A percentile compares a stretch with the other conserved stretches of the same genome.
phyloP scores from a whole-genome alignment of 2,113 vertebrate genomes.

The Columba janthina region DNA sequence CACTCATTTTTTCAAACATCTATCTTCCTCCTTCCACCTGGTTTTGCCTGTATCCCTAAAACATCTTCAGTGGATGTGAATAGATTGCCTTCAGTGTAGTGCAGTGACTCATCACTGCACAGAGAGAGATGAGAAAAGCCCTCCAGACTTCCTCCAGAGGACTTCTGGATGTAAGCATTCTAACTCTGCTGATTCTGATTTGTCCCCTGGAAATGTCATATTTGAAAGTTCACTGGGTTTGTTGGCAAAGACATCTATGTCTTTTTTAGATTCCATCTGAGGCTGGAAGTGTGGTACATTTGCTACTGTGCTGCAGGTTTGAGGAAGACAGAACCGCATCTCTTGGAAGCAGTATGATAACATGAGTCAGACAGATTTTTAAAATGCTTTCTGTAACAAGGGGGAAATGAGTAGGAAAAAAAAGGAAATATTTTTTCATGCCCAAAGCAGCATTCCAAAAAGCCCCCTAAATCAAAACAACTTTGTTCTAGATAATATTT shows the following conservation, averaged over 20 bases:
- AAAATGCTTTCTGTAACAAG: neutral
- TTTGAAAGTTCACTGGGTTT: slow-evolving; percentile 46
- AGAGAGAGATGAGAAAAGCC: neutral
- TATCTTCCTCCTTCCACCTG: neutral
- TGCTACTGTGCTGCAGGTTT: neutral
- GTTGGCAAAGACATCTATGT: neutral
- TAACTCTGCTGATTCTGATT: neutral
- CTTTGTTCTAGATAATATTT: neutral
- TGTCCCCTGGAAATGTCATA: slow-evolving; percentile 32
- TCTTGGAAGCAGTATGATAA: neutral
- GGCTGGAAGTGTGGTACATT: neutral
- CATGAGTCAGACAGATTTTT: neutral
- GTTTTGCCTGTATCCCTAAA: neutral
- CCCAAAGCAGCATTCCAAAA: neutral
- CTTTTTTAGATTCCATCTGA: neutral
- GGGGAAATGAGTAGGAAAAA: neutral
- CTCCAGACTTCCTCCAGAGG: neutral
- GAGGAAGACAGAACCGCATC: neutral
- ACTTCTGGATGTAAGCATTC: neutral
- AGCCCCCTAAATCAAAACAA: neutral
- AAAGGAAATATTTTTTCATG: neutral
- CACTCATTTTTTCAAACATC: neutral
- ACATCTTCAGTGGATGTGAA: neutral
- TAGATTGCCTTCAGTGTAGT: neutral
- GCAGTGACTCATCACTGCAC: neutral